Base-by-base conservation (phyloP, 2,113 vertebrate genomes). In the Ictalurus punctatus region DNA sequence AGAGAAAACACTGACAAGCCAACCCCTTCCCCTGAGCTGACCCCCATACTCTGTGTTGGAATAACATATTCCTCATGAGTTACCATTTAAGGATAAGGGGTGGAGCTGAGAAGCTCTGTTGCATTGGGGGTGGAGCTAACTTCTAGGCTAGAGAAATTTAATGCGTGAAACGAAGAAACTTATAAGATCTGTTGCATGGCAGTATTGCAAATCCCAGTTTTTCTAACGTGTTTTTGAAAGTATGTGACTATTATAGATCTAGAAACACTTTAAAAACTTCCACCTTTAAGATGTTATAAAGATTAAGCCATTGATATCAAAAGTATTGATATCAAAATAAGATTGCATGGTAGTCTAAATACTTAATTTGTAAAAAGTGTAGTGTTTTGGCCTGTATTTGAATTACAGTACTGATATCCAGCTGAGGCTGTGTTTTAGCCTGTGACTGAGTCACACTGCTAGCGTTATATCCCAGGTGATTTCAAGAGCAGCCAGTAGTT, bases 341-440 rank as follows among this genome's bases (percentile, higher is more conserved):
- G 48, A 52, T 10, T 52, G 9, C 13, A 67, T 67, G 65, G 27
- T 67, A 10, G n/a, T 71, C 69, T 37, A n/a, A n/a, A n/a, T n/a
- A n/a, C n/a, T n/a, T n/a, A n/a, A n/a, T 23, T 48, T 48, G 2
- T 48, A 48, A 48, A 48, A 48, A 48, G 3, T 6, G 44, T 48
- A 48, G 52, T 30, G 44, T n/a, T 79, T 81, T 78, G 13, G 9
- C 23, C 59, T 48, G 12, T 27, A 10, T 58, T 84, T 67, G 10
- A 87, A 82, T 21, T 21, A 6, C 56, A 74, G 17, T 56, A 52
- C 34, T 67, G 78, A 83, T 84, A 73, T 90, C 67, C 76, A 56
- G 37, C 56, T 69, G 16, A 88, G 71, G 76, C 84, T 65, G 63
- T 30, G 10, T 61, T 56, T 83, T 48, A 73, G 65, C 67, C 40